These are phyloP conservation scores for Perca fluviatilis DNA, from an alignment of 2,113 vertebrate genomes.

Conservation along the genomic window DNA sequence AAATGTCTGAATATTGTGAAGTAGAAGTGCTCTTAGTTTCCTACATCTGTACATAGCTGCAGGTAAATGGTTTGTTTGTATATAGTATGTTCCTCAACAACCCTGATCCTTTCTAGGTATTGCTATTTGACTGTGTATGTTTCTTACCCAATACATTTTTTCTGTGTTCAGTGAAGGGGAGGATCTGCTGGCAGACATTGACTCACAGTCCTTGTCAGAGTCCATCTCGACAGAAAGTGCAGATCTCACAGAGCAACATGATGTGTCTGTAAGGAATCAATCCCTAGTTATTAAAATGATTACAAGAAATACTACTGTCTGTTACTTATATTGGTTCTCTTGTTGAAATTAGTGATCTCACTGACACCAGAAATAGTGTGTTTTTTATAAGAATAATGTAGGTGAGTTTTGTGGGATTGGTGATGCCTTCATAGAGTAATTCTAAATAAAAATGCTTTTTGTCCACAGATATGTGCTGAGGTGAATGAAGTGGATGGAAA, in stretches of 20 bases:
- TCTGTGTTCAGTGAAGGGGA: conserved; percentile 74
- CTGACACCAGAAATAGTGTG: neutral
- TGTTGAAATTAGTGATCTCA: neutral
- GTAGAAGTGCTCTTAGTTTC: neutral
- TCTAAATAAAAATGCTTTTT: conserved; percentile 54
- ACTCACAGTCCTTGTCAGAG: conserved; percentile 66
- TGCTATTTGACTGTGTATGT: conserved; percentile 13
- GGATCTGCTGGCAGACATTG: conserved; percentile 75
- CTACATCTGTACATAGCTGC: neutral
- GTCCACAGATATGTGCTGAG: conserved; percentile 49
- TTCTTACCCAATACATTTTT: conserved; percentile 6
- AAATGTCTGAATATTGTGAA: neutral
- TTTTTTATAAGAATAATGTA: neutral
- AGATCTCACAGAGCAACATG: conserved; percentile 71
- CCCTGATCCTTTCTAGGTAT: neutral
- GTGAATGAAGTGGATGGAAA: conserved; percentile 69
- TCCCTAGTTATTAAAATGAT: neutral
- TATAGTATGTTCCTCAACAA: neutral
- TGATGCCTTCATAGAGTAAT: neutral
- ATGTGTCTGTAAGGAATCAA: conserved; percentile 72
- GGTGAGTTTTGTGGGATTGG: neutral
- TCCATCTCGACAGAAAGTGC: conserved; percentile 48
- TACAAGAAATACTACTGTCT: neutral
- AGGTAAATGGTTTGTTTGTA: neutral
- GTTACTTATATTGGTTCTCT: neutral